Evolutionary conservation across 2,888 invertebrate genomes (phyloP), one percentile per base, ranked within the genome.

Genomic region (Chrysodeixis includens): DNA sequence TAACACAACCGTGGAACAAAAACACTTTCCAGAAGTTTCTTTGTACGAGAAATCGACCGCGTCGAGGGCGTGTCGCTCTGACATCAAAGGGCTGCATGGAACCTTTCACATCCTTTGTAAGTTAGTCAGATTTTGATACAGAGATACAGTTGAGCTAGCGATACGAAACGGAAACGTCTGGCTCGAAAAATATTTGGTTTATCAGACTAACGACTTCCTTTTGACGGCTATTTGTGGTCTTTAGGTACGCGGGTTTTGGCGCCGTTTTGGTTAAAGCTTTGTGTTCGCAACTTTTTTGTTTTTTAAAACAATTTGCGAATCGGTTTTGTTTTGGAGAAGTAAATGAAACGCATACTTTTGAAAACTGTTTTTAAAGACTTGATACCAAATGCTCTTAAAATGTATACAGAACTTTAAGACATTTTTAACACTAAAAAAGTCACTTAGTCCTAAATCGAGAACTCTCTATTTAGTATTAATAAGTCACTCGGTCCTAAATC

Each of bases 51-150:
- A 71, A 72, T 78, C 79, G 74, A 73, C 65, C 79, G 70, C 60
- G 62, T 65, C 52, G 71, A 62, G 67, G 59, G 66, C 60, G 49
- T 56, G 62, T 59, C 60, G 49, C 54, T 60, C 56, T 67, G 59
- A 76, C 77, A 74, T 82, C 82, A 82, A 82, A 82, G 76, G 66
- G 58, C 18, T 52, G 51, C 55, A 55, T 35, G 54, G 54, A 73
- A 71, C 77, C 77, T 68, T 71, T 74, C 66, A 52, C 63, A 67
- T 69, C 76, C 81, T 81, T 79, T 78, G 73, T 73, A 77, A 80
- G 60, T 73, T 67, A 75, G 57, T 61, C 72, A 71, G 74, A 71
- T 80, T 78, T 74, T 70, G 79, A 69, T 74, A 71, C 54, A 46
- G 68, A 71, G 69, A 74, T 76, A 79, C 40, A 62, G 71, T 60